Evolutionary conservation across 2,888 invertebrate species (phyloP), one percentile per base, ranked within the genome.

Genomic region (Quadroppia sp.): DNA sequence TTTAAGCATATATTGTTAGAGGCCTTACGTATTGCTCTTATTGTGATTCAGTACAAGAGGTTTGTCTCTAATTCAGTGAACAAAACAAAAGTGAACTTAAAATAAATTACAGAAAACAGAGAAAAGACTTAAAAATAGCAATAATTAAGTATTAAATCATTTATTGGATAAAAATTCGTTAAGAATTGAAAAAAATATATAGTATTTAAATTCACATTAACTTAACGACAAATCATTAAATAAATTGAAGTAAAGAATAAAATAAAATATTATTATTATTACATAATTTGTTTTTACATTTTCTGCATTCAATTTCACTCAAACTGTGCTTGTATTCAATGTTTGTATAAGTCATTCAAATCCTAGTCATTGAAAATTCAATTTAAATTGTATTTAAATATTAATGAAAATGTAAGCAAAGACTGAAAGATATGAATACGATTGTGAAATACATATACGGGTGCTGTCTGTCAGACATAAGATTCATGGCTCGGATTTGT

Each of bases 401-500:
- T 45, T 23, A 50, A 20, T 59, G 4, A 6, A 61, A 61, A 30
- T 32, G 7, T 25, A 61, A 61, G 28, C 23, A 53, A 9, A 20
- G n/a, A n/a, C n/a, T n/a, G n/a, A n/a, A n/a, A n/a, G 4, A 53
- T 53, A 53, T 53, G 23, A 2, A 53, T 53, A 53, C 3, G 53
- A 4, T 20, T 20, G 23, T 53, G 23, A 7, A 6, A 53, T 17
- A 23, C 3, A 20, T 20, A 20, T 6, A 7, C 20, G 6, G 4
- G 25, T 23, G 20, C n/a, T 61, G 30, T 30, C 61, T 1, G 61
- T 32, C 32, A 2, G 32, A 6, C 61, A 61, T 32, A 67, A 67
- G 67, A 67, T 67, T 67, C 67, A 67, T 67, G 67, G 23, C 23
- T 25, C 0, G 67, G 67, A 42, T 67, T 67, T 40, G 67, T 67